Evolutionary conservation across 1,140 invertebrate genomes (phyloP).

Genomic region (Drosophila ambigua): DNA sequence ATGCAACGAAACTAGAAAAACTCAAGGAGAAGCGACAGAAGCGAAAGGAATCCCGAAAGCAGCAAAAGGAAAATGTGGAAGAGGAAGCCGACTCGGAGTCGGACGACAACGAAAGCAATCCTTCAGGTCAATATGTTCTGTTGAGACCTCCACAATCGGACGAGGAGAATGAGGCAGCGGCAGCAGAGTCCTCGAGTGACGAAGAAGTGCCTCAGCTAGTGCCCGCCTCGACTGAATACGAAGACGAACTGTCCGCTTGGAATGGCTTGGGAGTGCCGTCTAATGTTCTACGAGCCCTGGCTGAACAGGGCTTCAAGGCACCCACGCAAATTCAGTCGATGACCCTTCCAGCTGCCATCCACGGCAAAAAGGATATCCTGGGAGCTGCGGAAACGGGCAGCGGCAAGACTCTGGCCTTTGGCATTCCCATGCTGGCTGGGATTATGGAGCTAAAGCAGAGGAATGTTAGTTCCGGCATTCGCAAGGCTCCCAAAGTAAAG

Average conservation of each 20-base stretch:
- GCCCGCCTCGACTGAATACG: background rate
- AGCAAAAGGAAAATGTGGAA: constrained; percentile 25
- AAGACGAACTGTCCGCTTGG: constrained; percentile 86
- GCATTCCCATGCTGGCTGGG: constrained; percentile 94
- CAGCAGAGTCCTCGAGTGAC: constrained; percentile 7
- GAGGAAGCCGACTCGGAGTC: constrained; percentile 15
- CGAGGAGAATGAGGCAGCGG: constrained; percentile 12
- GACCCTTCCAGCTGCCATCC: constrained; percentile 93
- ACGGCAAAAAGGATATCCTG: constrained; percentile 92
- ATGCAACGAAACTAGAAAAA: constrained; percentile 54
- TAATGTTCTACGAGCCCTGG: constrained; percentile 89
- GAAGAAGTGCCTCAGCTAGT: constrained; percentile 45
- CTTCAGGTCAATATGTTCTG: constrained; percentile 61
- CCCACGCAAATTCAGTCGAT: constrained; percentile 94
- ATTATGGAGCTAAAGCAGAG: constrained; percentile 90
- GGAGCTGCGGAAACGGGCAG: constrained; percentile 99
- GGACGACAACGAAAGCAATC: constrained; percentile 48
- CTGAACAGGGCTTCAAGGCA: constrained; percentile 89
- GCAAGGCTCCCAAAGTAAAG: constrained; percentile 82
- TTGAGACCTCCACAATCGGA: constrained; percentile 55
- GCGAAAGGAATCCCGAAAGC: constrained; percentile 62
- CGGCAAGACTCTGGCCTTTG: constrained; percentile 99
- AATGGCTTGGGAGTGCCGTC: constrained; percentile 87
- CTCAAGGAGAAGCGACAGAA: constrained; percentile 61
- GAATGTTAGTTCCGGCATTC: constrained; percentile 57